Evolutionary conservation across 35 echinoderm and acorn worm genomes (phyloP).

Genomic region (Ophiothrix spiculata): DNA sequence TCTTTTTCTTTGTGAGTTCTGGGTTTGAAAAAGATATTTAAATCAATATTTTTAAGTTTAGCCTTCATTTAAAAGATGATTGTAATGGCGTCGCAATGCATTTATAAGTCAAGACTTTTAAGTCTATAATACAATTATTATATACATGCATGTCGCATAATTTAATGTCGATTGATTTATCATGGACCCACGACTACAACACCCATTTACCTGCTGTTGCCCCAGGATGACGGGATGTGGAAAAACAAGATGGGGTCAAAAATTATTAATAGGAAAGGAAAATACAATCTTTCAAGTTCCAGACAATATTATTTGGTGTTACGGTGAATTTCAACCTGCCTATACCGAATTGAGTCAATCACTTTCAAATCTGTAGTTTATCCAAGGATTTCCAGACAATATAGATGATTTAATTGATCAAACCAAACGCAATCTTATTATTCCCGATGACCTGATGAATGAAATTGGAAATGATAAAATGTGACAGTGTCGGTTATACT

Average conservation of each 20-base stretch:
- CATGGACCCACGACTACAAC: no score
- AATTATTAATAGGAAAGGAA: neutral
- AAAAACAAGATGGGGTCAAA: conserved; percentile 43
- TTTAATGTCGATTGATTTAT: no score
- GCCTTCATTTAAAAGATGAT: neutral
- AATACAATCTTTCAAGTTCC: conserved; percentile 2
- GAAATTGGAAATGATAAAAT: conserved; percentile 17
- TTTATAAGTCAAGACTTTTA: neutral
- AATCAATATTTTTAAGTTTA: neutral
- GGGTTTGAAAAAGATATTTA: no score
- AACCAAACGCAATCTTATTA: conserved; percentile 29
- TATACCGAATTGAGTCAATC: conserved; percentile 14
- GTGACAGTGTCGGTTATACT: conserved; percentile 42
- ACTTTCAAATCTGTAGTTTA: conserved; percentile 25
- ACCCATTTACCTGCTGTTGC: neutral
- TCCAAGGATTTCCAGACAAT: conserved; percentile 33
- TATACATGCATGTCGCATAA: no score
- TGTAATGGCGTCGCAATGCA: neutral
- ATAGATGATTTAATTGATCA: conserved; percentile 22
- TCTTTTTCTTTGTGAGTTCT: no score
- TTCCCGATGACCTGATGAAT: conserved; percentile 42
- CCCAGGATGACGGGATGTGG: conserved; percentile 25
- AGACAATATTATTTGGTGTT: conserved; percentile 52
- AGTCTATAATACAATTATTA: neutral
- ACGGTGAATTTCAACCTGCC: conserved; percentile 52